These are phyloP conservation scores for Aramus guarauna DNA, from an alignment of 2,113 vertebrate genomes.

Conservation along the genomic window DNA sequence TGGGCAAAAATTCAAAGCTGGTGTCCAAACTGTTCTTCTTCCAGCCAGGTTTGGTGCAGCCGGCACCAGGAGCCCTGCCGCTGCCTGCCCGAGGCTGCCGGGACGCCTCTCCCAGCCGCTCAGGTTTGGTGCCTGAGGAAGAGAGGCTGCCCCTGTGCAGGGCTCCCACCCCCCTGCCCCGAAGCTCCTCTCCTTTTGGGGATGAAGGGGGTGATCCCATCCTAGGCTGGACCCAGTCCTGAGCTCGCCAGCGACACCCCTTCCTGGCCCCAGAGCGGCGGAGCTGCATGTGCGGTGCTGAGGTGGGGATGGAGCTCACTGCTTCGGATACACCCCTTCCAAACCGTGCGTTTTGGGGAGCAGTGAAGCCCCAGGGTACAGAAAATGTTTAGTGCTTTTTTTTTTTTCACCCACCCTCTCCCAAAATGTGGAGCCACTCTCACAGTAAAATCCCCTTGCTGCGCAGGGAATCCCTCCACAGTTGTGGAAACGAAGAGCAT, in stretches of 20 bases:
- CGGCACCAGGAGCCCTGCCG: background rate
- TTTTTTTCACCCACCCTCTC: background rate
- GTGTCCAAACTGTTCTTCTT: background rate
- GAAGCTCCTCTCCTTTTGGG: background rate
- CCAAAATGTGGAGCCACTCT: background rate
- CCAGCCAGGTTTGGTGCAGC: background rate
- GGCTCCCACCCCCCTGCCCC: background rate
- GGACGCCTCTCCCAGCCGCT: background rate
- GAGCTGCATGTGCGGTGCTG: background rate
- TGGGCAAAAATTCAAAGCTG: background rate
- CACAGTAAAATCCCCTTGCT: background rate
- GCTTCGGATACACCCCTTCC: background rate
- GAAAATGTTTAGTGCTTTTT: background rate
- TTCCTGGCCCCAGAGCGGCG: rapidly evolving
- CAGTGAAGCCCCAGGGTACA: background rate
- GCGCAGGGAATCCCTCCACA: background rate
- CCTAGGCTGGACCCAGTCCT: background rate
- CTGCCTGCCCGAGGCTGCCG: background rate
- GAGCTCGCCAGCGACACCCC: background rate
- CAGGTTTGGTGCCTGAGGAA: background rate
- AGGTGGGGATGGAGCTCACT: background rate
- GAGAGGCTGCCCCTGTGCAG: background rate
- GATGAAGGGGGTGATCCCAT: background rate
- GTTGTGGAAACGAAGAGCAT: rapidly evolving
- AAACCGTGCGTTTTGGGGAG: rapidly evolving